These are phyloP conservation scores for Pherbina coryleti DNA, from an alignment of 2,888 invertebrate genomes.

Conservation along the genomic window DNA sequence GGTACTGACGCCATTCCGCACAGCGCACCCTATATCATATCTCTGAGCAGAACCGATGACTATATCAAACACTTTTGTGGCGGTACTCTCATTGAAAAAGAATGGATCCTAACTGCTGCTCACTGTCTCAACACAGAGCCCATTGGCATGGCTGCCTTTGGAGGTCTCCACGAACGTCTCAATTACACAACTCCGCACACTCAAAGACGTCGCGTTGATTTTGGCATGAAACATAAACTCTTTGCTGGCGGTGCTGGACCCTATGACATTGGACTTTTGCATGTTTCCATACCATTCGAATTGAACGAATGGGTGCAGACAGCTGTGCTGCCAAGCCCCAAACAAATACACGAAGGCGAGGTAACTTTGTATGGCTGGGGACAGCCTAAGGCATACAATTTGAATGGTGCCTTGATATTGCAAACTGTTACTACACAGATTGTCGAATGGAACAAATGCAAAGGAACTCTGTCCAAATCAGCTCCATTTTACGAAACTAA, in stretches of 20 bases:
- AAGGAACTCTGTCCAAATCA: constrained; percentile 49
- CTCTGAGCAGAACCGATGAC: constrained; percentile 41
- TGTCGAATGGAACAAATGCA: constrained; percentile 56
- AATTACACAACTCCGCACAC: constrained; percentile 53
- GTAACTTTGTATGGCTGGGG: constrained; percentile 70
- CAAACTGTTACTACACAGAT: constrained; percentile 61
- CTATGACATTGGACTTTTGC: constrained; percentile 73
- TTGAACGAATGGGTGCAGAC: constrained; percentile 63
- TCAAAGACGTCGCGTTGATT: constrained; percentile 59
- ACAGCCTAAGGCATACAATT: constrained; percentile 55
- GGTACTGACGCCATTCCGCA: constrained; percentile 54
- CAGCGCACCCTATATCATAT: constrained; percentile 65
- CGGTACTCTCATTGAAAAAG: constrained; percentile 67
- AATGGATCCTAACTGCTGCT: constrained; percentile 69
- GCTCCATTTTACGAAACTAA: constrained; percentile 63
- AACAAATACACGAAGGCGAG: constrained; percentile 57
- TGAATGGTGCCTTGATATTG: constrained; percentile 55
- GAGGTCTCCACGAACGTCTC: constrained; percentile 67
- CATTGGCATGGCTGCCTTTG: constrained; percentile 63
- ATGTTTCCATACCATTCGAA: constrained; percentile 56
- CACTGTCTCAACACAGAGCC: constrained; percentile 59
- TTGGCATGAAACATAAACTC: constrained; percentile 61
- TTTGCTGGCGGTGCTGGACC: constrained; percentile 67
- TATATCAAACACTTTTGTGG: constrained; percentile 69
- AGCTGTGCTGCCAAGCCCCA: constrained; percentile 63